A percentile compares a stretch with the other conserved stretches of the same genome.
Conservation (phyloP, 64 coral and sea anemone genomes). For the Pachyseris speciosa region DNA sequence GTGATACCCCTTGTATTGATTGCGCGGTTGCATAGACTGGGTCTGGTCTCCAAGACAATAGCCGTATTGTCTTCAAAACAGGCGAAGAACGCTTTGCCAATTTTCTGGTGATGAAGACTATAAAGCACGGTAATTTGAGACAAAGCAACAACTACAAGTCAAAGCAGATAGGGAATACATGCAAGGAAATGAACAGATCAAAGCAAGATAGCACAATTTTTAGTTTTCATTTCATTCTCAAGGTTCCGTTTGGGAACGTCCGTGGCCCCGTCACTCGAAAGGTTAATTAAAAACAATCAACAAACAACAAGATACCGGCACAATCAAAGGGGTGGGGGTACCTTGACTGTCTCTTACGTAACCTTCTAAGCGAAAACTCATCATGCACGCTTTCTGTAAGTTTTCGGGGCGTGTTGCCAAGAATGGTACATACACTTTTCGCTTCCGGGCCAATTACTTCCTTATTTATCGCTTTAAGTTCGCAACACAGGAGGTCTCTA, state of each 20-base stretch:
- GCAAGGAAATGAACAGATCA: not conserved
- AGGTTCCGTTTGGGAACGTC: not conserved
- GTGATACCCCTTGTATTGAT: slow-evolving; percentile 51
- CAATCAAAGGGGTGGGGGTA: not conserved
- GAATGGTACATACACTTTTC: not conserved
- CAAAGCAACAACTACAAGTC: not conserved
- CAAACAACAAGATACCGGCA: not conserved
- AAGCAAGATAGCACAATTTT: not conserved
- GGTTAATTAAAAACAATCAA: not conserved
- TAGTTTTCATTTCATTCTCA: too few relatives aligned
- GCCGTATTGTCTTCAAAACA: not conserved
- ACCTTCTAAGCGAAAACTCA: not conserved
- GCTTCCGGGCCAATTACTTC: not conserved
- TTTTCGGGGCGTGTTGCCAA: not conserved
- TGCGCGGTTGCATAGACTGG: slow-evolving; percentile 31
- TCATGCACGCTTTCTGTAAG: not conserved
- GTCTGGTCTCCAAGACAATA: slow-evolving; percentile 23
- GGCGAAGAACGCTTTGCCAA: too few relatives aligned
- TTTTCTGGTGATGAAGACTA: slow-evolving; percentile 1
- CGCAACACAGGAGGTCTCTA: not conserved
- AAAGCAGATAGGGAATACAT: not conserved
- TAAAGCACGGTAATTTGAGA: not conserved
- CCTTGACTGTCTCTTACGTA: not conserved
- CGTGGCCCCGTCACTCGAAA: not conserved
- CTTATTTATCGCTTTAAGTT: not conserved